Conservation (phyloP, 2,888 invertebrate genomes). For the Neelides folsomi region DNA sequence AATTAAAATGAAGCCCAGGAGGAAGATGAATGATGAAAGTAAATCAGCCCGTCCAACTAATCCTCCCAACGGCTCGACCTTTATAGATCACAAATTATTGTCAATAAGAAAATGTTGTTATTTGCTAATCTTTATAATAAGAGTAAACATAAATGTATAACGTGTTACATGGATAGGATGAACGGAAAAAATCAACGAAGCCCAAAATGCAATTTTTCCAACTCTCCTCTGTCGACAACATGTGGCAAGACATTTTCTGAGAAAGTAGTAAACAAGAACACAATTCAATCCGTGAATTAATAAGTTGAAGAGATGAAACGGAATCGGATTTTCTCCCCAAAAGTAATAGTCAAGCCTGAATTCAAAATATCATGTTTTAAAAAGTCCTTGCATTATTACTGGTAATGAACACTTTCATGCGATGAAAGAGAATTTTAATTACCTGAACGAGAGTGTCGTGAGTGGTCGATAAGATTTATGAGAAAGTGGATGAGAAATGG, state of each 20-base stretch:
- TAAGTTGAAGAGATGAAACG: slow-evolving; percentile 64
- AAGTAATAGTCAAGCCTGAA: slow-evolving; percentile 54
- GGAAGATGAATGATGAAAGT: slow-evolving; percentile 63
- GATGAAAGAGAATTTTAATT: slow-evolving; percentile 16
- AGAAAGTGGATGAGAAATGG: slow-evolving; percentile 61
- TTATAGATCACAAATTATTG: too few relatives aligned
- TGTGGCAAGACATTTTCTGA: slow-evolving; percentile 35
- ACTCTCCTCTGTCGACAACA: background rate
- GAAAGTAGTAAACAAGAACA: slow-evolving; percentile 37
- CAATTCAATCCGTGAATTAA: slow-evolving; percentile 54
- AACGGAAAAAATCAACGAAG: slow-evolving; percentile 65
- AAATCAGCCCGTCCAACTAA: slow-evolving; percentile 87
- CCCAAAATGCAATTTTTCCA: slow-evolving; percentile 45
- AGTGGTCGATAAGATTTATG: slow-evolving; percentile 93
- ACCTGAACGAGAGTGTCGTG: slow-evolving; percentile 75
- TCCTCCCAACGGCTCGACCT: slow-evolving; percentile 70
- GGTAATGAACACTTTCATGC: too few relatives aligned
- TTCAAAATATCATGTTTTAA: background rate
- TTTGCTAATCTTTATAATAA: too few relatives aligned
- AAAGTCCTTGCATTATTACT: too few relatives aligned
- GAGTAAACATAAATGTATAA: too few relatives aligned
- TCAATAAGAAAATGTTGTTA: too few relatives aligned
- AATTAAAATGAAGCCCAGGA: slow-evolving; percentile 46
- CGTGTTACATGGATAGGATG: slow-evolving; percentile 80
- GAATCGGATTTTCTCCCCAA: slow-evolving; percentile 42